Evolutionary conservation across 2,113 vertebrate species (phyloP).

Genomic region (Nanorana parkeri): DNA sequence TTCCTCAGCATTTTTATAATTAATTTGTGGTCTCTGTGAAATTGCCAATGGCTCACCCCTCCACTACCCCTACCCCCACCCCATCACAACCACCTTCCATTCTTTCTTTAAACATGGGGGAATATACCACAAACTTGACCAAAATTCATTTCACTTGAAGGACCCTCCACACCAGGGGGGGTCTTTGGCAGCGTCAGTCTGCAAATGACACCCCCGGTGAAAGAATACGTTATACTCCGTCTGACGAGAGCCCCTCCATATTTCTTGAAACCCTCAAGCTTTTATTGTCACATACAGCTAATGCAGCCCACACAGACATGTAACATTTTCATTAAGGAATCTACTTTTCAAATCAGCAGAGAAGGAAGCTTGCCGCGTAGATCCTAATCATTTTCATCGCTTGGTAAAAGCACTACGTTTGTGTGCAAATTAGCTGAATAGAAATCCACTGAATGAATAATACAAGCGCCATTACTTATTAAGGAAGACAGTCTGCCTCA

Average conservation of each 20-base stretch:
- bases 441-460: slow-evolving; percentile 34
- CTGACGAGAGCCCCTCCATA: not conserved
- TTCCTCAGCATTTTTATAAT: slow-evolving; percentile 57
- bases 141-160: slow-evolving; percentile 15
- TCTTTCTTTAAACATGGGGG: not conserved
- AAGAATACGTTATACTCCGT: not conserved
- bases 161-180: not conserved
- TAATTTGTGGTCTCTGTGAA: slow-evolving; percentile 52
- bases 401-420: slow-evolving; percentile 19
- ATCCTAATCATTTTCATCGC: slow-evolving; percentile 5
- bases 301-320: slow-evolving; percentile 7
- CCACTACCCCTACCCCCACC: not conserved
- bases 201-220: slow-evolving; percentile 1
- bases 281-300: slow-evolving; percentile 1
- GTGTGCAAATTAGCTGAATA: slow-evolving; percentile 33
- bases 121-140: not conserved
- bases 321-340: slow-evolving; percentile 14
- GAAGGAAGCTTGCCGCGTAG: slow-evolving; percentile 1
- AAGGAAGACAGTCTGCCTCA: not conserved
- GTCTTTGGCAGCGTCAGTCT: slow-evolving; percentile 23
- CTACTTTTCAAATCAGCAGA: not conserved
- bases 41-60: slow-evolving; percentile 39
- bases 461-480: slow-evolving; percentile 7
- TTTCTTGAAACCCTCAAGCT: not conserved
- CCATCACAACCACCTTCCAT: not conserved